phyloP scores from a whole-genome alignment of 2,888 invertebrate species.

The Abrostola triplasia region DNA sequence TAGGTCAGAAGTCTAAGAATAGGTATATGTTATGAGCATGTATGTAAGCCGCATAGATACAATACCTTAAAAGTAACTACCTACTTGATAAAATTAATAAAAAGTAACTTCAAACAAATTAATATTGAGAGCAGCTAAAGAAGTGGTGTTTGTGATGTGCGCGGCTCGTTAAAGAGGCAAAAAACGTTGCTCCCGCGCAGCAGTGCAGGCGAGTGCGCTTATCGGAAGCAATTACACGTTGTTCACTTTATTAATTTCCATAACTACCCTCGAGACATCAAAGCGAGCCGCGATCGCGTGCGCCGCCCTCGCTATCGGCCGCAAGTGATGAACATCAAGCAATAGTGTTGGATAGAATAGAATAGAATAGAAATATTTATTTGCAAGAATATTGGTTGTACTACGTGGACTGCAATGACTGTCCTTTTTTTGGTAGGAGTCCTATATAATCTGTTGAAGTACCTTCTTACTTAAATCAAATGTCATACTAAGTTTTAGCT shows the following conservation, averaged over 20 bases:
- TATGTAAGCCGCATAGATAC: background rate
- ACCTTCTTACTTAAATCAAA: too few relatives aligned
- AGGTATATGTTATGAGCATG: too few relatives aligned
- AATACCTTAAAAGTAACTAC: constrained; percentile 7
- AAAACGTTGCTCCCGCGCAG: constrained; percentile 64
- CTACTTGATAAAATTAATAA: constrained; percentile 38
- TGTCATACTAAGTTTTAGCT: too few relatives aligned
- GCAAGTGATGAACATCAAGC: constrained; percentile 57
- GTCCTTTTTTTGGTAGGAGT: background rate
- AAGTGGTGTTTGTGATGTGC: constrained; percentile 70
- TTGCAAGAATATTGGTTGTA: too few relatives aligned
- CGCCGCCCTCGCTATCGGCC: constrained; percentile 57
- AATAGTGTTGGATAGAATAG: too few relatives aligned
- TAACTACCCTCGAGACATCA: constrained; percentile 86
- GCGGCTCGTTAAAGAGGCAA: constrained; percentile 67
- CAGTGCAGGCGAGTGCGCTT: constrained; percentile 68
- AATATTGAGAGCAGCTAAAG: constrained; percentile 62
- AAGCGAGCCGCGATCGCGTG: constrained; percentile 78
- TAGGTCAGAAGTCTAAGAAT: too few relatives aligned
- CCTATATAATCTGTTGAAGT: background rate
- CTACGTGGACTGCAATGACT: background rate
- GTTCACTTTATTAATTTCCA: constrained; percentile 87
- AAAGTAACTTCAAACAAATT: constrained; percentile 41
- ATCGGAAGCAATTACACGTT: constrained; percentile 87
- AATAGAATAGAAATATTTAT: too few relatives aligned